These are phyloP conservation scores for Camptogramma bilineatum DNA, from an alignment of 2,888 invertebrate genomes.

Conservation along the genomic window DNA sequence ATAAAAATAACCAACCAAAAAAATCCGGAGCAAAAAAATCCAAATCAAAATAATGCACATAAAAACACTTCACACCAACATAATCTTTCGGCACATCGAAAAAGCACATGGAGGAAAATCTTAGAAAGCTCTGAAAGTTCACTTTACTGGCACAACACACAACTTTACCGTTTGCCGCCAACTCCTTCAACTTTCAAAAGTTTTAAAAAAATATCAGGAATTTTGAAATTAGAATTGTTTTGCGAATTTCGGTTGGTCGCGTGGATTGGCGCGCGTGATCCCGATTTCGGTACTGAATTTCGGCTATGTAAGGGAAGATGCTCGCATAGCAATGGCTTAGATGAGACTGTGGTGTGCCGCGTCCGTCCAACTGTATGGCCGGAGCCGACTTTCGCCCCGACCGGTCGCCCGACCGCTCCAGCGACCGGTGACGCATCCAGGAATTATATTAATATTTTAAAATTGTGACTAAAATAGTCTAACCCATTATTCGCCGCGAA, in stretches of 20 bases:
- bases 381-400: conserved; percentile 83
- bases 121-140: conserved; percentile 73
- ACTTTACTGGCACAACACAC: conserved; percentile 77
- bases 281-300: conserved; percentile 64
- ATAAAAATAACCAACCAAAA: conserved; percentile 80
- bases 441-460: conserved; percentile 69
- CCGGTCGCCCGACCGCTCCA: conserved; percentile 82
- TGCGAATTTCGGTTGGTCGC: conserved; percentile 62
- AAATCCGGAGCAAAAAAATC: conserved; percentile 81
- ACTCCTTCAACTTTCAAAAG: conserved; percentile 69
- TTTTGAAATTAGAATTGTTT: conserved; percentile 46
- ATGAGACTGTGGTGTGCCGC: conserved; percentile 83
- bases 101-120: conserved; percentile 69
- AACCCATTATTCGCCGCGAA: conserved; percentile 34
- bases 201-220: conserved; percentile 54
- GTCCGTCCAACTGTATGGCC: conserved; percentile 77
- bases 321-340: conserved; percentile 84
- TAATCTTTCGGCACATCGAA: conserved; percentile 71
- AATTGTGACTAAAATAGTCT: conserved; percentile 59
- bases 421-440: conserved; percentile 81
- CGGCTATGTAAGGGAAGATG: conserved; percentile 84
- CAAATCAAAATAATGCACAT: conserved; percentile 81
- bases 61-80: conserved; percentile 80
- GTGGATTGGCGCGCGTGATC: conserved; percentile 69
- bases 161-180: conserved; percentile 82